Percentiles rank a stretch among this genome's conserved stretches.
These are phyloP conservation scores for Pempheris klunzingeri DNA, from an alignment of 2,797 vertebrate species.

Conservation along the genomic window DNA sequence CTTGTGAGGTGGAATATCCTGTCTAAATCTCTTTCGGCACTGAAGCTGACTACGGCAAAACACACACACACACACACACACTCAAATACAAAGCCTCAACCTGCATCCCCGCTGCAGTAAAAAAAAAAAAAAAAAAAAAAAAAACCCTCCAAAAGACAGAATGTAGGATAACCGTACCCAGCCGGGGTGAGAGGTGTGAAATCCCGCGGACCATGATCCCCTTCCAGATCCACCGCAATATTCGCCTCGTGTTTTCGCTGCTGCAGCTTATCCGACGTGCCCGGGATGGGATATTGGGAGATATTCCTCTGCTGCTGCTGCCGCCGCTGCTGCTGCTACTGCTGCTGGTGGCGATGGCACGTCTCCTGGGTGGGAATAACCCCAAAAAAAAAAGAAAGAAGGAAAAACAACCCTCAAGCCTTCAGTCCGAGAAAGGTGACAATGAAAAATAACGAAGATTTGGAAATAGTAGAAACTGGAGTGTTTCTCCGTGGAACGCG, in stretches of 20 bases:
- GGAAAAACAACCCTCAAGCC: constrained; percentile 24
- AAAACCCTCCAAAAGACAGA: constrained; percentile 47
- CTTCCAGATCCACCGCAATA: constrained; percentile 69
- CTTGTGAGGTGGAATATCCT: constrained; percentile 41
- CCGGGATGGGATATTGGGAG: constrained; percentile 77
- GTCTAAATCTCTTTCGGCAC: constrained; percentile 48
- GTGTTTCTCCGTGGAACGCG: constrained; percentile 64
- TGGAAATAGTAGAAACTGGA: constrained; percentile 24
- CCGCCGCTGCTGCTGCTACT: constrained; percentile 37
- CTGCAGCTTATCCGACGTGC: constrained; percentile 80
- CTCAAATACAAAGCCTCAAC: constrained; percentile 49
- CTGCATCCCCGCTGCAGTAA: constrained; percentile 74
- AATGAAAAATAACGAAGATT: background rate
- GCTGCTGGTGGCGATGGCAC: constrained; percentile 53
- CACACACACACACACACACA: constrained; percentile 30
- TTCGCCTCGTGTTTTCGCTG: constrained; percentile 72
- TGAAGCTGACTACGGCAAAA: constrained; percentile 76
- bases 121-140: constrained; percentile 31
- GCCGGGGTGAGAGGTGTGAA: constrained; percentile 46
- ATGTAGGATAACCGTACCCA: constrained; percentile 54
- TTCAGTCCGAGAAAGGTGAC: constrained; percentile 31
- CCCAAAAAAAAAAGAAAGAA: constrained; percentile 21
- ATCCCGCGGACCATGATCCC: constrained; percentile 67
- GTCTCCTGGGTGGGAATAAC: constrained; percentile 62
- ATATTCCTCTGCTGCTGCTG: constrained; percentile 65